Percentiles rank a stretch among this genome's conserved stretches.
phyloP scores from a whole-genome alignment of 1,140 invertebrate genomes.

The Neuroterus valhalla region DNA sequence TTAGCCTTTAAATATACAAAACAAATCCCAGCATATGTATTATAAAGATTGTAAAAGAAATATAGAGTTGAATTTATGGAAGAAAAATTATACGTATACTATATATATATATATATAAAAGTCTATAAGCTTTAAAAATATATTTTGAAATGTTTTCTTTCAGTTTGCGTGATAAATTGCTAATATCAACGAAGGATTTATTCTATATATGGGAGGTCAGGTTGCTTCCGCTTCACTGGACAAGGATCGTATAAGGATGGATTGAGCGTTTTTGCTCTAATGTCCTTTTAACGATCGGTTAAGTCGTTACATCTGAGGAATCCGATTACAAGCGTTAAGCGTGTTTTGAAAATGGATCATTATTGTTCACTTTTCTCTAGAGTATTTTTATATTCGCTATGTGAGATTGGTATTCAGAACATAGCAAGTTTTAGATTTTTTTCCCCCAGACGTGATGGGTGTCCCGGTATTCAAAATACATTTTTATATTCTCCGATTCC shows the following conservation, averaged over 20 bases:
- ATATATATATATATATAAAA: no score
- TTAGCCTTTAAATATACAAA: no score
- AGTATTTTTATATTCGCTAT: neutral
- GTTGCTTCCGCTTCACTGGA: neutral
- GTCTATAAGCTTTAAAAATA: no score
- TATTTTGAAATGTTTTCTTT: neutral
- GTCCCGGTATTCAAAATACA: no score
- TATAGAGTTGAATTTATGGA: no score
- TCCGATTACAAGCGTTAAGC: slow-evolving; percentile 50
- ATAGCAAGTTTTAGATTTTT: no score
- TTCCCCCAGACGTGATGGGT: no score
- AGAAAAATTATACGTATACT: no score
- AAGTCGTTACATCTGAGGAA: slow-evolving; percentile 53
- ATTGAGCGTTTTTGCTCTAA: slow-evolving; percentile 43
- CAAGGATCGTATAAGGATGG: slow-evolving; percentile 36
- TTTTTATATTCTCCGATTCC: no score
- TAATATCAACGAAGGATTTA: neutral
- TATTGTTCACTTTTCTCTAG: neutral
- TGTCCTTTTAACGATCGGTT: slow-evolving; percentile 57
- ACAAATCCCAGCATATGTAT: no score
- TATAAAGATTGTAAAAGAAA: no score
- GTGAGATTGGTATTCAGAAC: neutral
- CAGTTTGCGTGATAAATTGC: neutral
- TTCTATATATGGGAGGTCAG: slow-evolving; percentile 5
- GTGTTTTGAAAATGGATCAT: slow-evolving; percentile 41